Conservation (phyloP, 2,888 invertebrate species). For the Hesperia comma region DNA sequence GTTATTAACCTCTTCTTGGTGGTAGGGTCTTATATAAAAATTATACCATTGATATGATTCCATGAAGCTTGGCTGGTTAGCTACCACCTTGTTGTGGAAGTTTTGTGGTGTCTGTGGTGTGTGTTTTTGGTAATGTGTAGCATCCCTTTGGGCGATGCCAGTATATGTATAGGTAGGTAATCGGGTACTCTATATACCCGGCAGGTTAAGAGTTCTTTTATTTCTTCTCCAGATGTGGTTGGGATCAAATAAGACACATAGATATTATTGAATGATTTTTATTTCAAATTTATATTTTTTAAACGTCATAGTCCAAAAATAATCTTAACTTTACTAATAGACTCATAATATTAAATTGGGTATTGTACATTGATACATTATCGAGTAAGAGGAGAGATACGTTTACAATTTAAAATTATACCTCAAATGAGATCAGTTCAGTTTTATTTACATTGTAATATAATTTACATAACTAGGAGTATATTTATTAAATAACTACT, state of each 20-base stretch:
- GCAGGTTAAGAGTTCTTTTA: too few relatives aligned
- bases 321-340: slow-evolving; percentile 22
- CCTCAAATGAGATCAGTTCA: slow-evolving; percentile 72
- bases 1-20: too few relatives aligned
- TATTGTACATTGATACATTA: slow-evolving; percentile 36
- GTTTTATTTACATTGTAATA: slow-evolving; percentile 41
- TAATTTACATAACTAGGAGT: slow-evolving; percentile 40
- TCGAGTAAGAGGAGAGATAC: slow-evolving; percentile 31
- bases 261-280: slow-evolving; percentile 20
- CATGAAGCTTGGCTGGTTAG: too few relatives aligned
- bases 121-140: too few relatives aligned
- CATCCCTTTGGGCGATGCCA: too few relatives aligned
- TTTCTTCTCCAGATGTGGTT: too few relatives aligned
- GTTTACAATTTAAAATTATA: slow-evolving; percentile 46
- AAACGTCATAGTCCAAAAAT: slow-evolving; percentile 42
- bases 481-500: slow-evolving; percentile 40
- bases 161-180: too few relatives aligned
- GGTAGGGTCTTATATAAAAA: too few relatives aligned
- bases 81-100: too few relatives aligned
- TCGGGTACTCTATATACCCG: too few relatives aligned
- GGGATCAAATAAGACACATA: slow-evolving; percentile 19
- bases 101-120: too few relatives aligned
- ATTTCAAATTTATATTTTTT: slow-evolving; percentile 41
- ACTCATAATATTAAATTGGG: slow-evolving; percentile 32
- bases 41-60: too few relatives aligned